Evolutionary conservation across 2,113 vertebrate species (phyloP), one percentile per base, ranked within the genome.

Genomic region (Microtus pennsylvanicus): DNA sequence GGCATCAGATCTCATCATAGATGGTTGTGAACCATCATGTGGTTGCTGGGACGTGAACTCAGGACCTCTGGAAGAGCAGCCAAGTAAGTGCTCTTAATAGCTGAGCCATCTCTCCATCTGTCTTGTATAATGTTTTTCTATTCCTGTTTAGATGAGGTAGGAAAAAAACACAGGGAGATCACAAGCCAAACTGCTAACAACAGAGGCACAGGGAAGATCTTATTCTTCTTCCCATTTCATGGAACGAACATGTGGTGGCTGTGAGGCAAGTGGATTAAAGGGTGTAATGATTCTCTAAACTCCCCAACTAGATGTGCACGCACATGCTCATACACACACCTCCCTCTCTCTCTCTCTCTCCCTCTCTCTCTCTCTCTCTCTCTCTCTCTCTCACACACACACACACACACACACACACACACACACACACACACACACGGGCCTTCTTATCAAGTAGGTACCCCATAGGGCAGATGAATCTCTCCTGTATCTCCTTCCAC

Each of bases 391-490:
- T 42, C 42, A 3, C 63, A 11, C 63, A 26, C 61, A 26, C 61
- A 63, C 61, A 28, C 63, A 28, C 63, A 65, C 61, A 26, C 61
- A 63, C 61, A 26, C 63, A 65, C 63, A 11, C 63, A 28, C 61
- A 26, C 61, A 63, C 61, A 28, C 63, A 28, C 63, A 65, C 10
- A 28, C n/a, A 7, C 9, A 45, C 8, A 45, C 72, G 0, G 16
- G 35, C 22, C 10, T 33, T 22, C 6, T n/a, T 3, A 0, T 1
- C 1, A 19, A 42, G 2, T 4, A 28, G 11, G 8, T 3, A 33
- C 6, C 50, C 22, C 52, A 30, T 4, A 33, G 14, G 9, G 12
- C 55, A 76, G 69, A 69, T 17, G 5, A 26, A 7, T 33, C 22
- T 61, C 16, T 21, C 55, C 52, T 78, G 26, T 2, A 1, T 35